Base-by-base conservation (phyloP, 2,113 vertebrate species). In the Hassar affinis region DNA sequence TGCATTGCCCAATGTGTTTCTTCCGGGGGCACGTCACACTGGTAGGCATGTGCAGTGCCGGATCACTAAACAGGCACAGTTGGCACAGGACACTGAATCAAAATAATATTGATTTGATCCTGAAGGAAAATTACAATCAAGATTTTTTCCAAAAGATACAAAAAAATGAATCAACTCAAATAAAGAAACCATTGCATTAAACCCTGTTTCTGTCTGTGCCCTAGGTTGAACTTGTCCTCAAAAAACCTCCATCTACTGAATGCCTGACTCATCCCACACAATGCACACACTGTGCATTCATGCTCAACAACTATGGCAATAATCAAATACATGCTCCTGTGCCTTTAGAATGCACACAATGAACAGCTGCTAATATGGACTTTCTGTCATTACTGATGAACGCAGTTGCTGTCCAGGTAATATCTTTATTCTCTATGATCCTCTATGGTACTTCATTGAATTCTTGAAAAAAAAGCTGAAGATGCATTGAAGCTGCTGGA, bases 171-270 rank as follows among this genome's bases (percentile, higher is more conserved):
- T n/a, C n/a, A n/a, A n/a, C n/a, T n/a, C n/a, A n/a, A n/a, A n/a
- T n/a, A n/a, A n/a, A n/a, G n/a, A n/a, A n/a, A n/a, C n/a, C n/a
- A n/a, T n/a, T n/a, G n/a, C n/a, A n/a, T n/a, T n/a, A n/a, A n/a
- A 25, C 30, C 52, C 35, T 76, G n/a, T 64, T 64, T 77, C 57
- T 51, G 38, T 75, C 69, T n/a, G 42, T 75, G 57, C 25, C 45
- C 69, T 62, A 51, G 62, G 17, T 62, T 82, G 45, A 62, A 35
- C 81, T 83, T 38, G 57, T 61, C 57, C 71, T 76, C 42, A 75
- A 42, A 75, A 82, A 75, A 38, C 35, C 33, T 30, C n/a, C 25
- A 68, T 45, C 38, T 17, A 47, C 25, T 62, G 14, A 61, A 64
- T 4, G 15, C 64, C 51, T 66, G 62, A 10, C 18, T 2, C 1